Percentiles rank a stretch among this genome's conserved stretches.
phyloP scores from a whole-genome alignment of 2,888 invertebrate species.

The Metallyticus violacea region DNA sequence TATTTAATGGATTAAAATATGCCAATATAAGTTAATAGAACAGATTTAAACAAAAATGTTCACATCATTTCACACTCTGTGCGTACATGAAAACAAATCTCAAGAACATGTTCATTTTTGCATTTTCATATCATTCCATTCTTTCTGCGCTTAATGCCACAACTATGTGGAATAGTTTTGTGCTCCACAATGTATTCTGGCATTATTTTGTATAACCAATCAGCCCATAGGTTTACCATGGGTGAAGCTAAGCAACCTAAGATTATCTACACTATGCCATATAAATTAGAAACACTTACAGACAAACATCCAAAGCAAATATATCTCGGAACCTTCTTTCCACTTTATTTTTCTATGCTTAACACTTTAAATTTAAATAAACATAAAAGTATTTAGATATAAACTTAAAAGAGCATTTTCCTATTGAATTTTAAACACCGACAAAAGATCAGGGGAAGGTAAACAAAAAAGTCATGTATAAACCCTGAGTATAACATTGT shows the following conservation, averaged over 20 bases:
- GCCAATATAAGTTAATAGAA: too few relatives aligned
- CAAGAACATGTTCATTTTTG: too few relatives aligned
- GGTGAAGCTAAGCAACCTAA: neutral
- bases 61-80: neutral
- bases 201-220: neutral
- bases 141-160: neutral
- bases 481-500: neutral
- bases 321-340: neutral
- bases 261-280: slow-evolving; percentile 3
- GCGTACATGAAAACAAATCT: neutral
- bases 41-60: too few relatives aligned
- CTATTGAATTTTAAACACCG: too few relatives aligned
- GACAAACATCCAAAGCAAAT: neutral
- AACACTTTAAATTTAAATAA: neutral
- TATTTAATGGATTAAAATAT: too few relatives aligned
- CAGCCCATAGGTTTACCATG: neutral
- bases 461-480: neutral
- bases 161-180: too few relatives aligned
- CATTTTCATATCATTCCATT: neutral
- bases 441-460: neutral
- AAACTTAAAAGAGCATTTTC: too few relatives aligned
- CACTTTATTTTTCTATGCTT: neutral
- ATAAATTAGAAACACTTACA: slow-evolving; percentile 15
- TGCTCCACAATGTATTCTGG: neutral
- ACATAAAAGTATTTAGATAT: neutral